phyloP scores from a whole-genome alignment of 2,888 invertebrate genomes.

The Eustalomyia histrio region DNA sequence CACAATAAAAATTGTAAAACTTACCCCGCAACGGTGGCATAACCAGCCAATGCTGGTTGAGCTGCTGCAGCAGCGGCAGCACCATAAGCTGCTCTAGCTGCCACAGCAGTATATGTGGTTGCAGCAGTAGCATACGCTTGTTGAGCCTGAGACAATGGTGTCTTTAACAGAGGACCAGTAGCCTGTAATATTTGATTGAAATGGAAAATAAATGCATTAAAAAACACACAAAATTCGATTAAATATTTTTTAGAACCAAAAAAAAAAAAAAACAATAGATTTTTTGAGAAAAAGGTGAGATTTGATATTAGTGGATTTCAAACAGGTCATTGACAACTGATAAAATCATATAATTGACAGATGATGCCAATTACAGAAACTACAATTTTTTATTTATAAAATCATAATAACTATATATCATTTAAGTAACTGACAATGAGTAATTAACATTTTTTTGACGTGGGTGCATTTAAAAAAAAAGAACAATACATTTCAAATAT shows the following conservation, averaged over 20 bases:
- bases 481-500: constrained; percentile 6
- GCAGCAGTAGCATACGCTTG: constrained; percentile 94
- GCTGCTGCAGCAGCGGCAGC: constrained; percentile 85
- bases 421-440: constrained; percentile 6
- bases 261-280: neutral
- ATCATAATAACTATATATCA: constrained; percentile 1
- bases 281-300: constrained; percentile 36
- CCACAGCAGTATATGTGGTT: constrained; percentile 92
- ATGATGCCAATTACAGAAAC: constrained; percentile 44
- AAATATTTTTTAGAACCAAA: constrained; percentile 35
- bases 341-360: constrained; percentile 43
- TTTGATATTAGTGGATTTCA: constrained; percentile 55
- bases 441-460: neutral
- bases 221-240: constrained; percentile 23
- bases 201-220: constrained; percentile 29
- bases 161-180: constrained; percentile 89
- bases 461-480: neutral
- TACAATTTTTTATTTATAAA: constrained; percentile 42
- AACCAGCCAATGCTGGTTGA: constrained; percentile 84
- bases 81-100: constrained; percentile 90
- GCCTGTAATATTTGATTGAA: constrained; percentile 79
- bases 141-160: constrained; percentile 88
- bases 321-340: constrained; percentile 53
- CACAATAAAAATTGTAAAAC: constrained; percentile 68
- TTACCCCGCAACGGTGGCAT: constrained; percentile 86